Evolutionary conservation across 2,113 vertebrate genomes (phyloP), one percentile per base, ranked within the genome.

Genomic region (Tetrax tetrax): DNA sequence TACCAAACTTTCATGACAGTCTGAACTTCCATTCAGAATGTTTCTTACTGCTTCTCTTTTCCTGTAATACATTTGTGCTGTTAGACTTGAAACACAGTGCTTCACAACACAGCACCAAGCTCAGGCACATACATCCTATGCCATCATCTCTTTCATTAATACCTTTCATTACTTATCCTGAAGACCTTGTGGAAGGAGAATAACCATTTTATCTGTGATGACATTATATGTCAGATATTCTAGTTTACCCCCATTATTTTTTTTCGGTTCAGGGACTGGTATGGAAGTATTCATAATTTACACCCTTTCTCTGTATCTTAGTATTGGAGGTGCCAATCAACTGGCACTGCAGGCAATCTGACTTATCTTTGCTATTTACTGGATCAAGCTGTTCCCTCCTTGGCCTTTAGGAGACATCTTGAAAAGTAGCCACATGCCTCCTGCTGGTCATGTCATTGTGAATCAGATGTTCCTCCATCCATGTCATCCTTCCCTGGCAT

Each of bases 81-180:
- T 63, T 54, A 74, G 14, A 72, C 19, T 43, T 72, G 53, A 69
- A 80, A 54, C 31, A 22, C 19, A 53, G 47, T n/a, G 41, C 14
- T 90, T 61, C 47, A 43, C 14, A 65, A 35, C 28, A 51, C 54
- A 74, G 28, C 3, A 20, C 6, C 3, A 9, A 11, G 81, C 12
- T 38, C 12, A 24, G 8, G 10, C 0, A 3, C 20, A n/a, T 51
- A 51, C 4, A 41, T 43, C 17, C 65, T 60, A 53, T 1, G 2
- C 3, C 21, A 18, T 21, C 75, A 83, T 20, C 12, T 12, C 9
- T 65, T 21, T n/a, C n/a, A n/a, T n/a, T n/a, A n/a, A n/a, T 4
- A 53, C 27, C 24, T n/a, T 77, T 19, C 23, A 61, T 43, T 33
- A 51, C n/a, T 35, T 51, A 51, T 51, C 33, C 45, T 76, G 29